Evolutionary conservation across 2,113 vertebrate species (phyloP).

Genomic region (Cynopterus brachyotis): DNA sequence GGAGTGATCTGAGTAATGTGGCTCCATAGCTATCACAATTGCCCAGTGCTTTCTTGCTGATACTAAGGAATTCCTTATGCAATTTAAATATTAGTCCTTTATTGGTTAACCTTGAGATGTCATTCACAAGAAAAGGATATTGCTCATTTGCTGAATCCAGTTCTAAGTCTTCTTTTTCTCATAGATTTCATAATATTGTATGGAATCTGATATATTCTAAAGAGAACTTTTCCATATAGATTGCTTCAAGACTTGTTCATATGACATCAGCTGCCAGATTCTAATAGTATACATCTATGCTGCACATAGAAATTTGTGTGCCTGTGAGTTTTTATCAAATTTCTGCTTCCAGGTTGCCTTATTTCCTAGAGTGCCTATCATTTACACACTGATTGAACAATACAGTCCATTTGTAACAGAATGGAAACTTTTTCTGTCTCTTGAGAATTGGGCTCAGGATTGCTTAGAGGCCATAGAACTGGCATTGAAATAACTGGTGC

Average conservation of each 20-base stretch:
- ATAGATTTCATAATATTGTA: background rate
- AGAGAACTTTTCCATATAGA: background rate
- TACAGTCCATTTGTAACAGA: background rate
- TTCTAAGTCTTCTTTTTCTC: background rate
- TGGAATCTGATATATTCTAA: background rate
- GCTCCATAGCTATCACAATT: background rate
- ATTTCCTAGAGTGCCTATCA: background rate
- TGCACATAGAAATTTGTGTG: background rate
- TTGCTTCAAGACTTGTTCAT: background rate
- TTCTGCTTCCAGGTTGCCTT: background rate
- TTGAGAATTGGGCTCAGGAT: background rate
- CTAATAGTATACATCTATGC: background rate
- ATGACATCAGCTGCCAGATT: background rate
- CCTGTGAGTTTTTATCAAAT: background rate
- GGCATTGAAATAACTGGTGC: background rate
- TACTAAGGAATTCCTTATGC: background rate
- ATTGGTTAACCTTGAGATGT: background rate
- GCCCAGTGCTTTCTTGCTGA: background rate
- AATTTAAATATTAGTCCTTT: background rate
- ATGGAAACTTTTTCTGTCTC: background rate
- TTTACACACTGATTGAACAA: background rate
- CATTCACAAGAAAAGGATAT: background rate
- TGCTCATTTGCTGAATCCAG: background rate
- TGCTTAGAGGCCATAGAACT: background rate
- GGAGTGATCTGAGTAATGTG: background rate